These are phyloP conservation scores for Montifringilla adamsi DNA, from an alignment of 2,113 vertebrate genomes.

Conservation along the genomic window DNA sequence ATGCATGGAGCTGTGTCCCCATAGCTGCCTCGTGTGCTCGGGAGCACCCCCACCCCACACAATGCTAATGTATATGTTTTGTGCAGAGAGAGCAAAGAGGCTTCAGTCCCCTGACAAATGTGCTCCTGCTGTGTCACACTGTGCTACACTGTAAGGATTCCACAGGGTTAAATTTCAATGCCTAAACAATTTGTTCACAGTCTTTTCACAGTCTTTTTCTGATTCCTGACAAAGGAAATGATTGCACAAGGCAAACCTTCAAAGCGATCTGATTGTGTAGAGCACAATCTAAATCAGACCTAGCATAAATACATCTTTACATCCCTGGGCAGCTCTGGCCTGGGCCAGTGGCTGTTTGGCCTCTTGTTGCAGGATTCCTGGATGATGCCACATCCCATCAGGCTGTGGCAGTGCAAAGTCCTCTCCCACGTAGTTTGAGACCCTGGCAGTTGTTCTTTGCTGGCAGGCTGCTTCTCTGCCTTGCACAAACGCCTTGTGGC, in stretches of 20 bases:
- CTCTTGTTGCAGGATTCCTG: background rate
- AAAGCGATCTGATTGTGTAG: conserved; percentile 41
- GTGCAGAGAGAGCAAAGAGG: conserved; percentile 20
- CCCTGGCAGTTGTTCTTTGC: background rate
- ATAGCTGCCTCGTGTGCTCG: background rate
- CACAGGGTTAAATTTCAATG: conserved; percentile 64
- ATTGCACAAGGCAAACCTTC: conserved; percentile 57
- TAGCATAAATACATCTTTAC: conserved; percentile 29
- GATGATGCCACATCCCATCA: background rate
- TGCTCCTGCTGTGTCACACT: conserved; percentile 59
- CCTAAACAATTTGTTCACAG: conserved; percentile 63
- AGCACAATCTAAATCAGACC: conserved; percentile 33
- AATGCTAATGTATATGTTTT: conserved; percentile 49
- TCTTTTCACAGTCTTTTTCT: conserved; percentile 63
- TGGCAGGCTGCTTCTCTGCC: background rate
- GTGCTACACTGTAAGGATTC: conserved; percentile 61
- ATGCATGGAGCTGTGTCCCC: background rate
- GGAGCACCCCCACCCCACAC: conserved; percentile 30
- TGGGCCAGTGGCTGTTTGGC: background rate
- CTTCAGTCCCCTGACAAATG: conserved; percentile 46
- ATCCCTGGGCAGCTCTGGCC: background rate
- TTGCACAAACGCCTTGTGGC: background rate
- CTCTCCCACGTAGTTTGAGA: background rate
- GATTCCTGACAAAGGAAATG: conserved; percentile 60
- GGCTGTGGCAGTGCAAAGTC: background rate